Percentiles rank a stretch among this genome's conserved stretches.
phyloP scores from a whole-genome alignment of 2,113 vertebrate species.

The Prinia subflava region DNA sequence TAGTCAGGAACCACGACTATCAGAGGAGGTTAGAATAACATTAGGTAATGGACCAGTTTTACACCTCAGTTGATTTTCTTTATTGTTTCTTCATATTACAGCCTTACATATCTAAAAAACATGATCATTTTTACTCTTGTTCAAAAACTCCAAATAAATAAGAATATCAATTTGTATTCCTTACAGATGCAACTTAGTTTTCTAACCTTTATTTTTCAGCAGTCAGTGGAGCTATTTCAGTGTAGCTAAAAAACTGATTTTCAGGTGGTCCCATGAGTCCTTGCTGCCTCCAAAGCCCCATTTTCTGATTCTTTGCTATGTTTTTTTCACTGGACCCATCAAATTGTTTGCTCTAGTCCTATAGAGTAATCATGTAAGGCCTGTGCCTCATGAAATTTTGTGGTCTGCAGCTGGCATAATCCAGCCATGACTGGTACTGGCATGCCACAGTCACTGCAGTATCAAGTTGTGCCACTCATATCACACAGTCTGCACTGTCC shows the following conservation, averaged over 20 bases:
- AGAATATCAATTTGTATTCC: not conserved
- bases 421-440: not conserved
- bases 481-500: not conserved
- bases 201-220: not conserved
- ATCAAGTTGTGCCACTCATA: not conserved
- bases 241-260: not conserved
- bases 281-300: not conserved
- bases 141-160: not conserved
- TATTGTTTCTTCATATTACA: not conserved
- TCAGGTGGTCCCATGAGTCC: not conserved
- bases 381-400: not conserved
- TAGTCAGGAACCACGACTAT: not conserved
- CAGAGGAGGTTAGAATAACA: not conserved
- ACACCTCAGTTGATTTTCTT: not conserved
- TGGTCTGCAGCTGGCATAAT: not conserved
- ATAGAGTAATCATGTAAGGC: not conserved
- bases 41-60: not conserved
- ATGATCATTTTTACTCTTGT: not conserved
- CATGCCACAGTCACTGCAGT: accelerated
- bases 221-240: not conserved
- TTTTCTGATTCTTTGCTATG: not conserved
- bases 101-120: not conserved
- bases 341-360: not conserved
- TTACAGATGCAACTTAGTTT: not conserved
- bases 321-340: not conserved